These are phyloP conservation scores for Pogonocherus hispidulus DNA, from an alignment of 2,888 invertebrate species.

Conservation along the genomic window DNA sequence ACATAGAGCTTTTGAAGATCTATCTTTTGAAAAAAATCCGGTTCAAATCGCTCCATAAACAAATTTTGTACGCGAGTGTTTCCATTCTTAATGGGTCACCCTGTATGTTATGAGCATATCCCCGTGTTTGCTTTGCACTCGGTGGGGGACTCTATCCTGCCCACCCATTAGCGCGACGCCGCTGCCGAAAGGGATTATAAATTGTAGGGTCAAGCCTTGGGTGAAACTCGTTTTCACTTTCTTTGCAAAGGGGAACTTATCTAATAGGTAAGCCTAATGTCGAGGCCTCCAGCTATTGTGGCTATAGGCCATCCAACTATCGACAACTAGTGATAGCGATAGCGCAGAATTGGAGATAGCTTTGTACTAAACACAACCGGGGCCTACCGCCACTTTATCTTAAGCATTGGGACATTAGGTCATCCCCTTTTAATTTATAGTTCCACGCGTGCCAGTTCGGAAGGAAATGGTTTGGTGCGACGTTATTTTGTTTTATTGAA, in stretches of 20 bases:
- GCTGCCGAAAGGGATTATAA: neutral
- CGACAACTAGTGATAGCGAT: constrained; percentile 19
- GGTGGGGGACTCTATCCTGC: too few species aligned
- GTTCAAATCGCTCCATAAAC: too few species aligned
- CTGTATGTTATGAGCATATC: too few species aligned
- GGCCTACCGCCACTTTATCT: neutral
- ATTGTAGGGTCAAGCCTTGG: neutral
- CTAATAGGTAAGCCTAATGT: constrained; percentile 20
- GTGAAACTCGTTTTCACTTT: constrained; percentile 2
- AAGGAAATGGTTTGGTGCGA: neutral
- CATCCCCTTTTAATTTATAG: constrained; percentile 1
- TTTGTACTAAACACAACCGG: neutral
- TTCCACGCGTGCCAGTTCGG: neutral
- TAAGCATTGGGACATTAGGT: neutral
- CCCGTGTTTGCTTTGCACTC: too few species aligned
- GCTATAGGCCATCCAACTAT: neutral
- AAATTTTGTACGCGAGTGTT: too few species aligned
- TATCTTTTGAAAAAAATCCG: too few species aligned
- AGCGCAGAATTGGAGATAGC: neutral
- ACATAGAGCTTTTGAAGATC: too few species aligned
- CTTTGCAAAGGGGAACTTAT: constrained; percentile 2
- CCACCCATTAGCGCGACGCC: too few species aligned
- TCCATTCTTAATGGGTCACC: too few species aligned
- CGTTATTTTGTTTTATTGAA: neutral
- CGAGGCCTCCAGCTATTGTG: constrained; percentile 6